Base-by-base conservation (phyloP, 2,888 invertebrate species). In the Odontocerum albicorne region DNA sequence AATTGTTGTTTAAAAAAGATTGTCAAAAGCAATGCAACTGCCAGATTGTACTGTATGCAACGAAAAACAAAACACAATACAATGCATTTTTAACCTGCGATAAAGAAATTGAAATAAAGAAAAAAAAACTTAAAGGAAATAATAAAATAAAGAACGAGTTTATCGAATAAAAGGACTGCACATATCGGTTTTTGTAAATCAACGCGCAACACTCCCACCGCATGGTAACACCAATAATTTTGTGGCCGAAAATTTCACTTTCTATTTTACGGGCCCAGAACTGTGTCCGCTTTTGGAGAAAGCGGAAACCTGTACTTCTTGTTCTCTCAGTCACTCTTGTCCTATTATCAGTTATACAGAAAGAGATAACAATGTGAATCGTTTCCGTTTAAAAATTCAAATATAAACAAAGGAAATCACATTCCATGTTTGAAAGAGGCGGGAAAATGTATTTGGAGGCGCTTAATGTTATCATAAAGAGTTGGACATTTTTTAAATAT, bases 161-260 rank as follows among this genome's bases (percentile, higher is more conserved):
- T n/a, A n/a, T n/a, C n/a, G n/a, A n/a, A n/a, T n/a, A n/a, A n/a
- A n/a, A n/a, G n/a, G n/a, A n/a, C n/a, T n/a, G n/a, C n/a, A n/a
- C n/a, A n/a, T n/a, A n/a, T n/a, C n/a, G n/a, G n/a, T n/a, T n/a
- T n/a, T n/a, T n/a, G n/a, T n/a, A n/a, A n/a, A n/a, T n/a, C n/a
- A n/a, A n/a, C n/a, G n/a, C n/a, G n/a, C n/a, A 10, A 27, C 4
- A 27, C 49, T 44, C 52, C 52, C 45, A 39, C 52, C 33, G 39
- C 53, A 27, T 47, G 47, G 49, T 53, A 49, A 49, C 55, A 51
- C 55, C 55, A 36, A 54, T 55, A n/a, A n/a, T 49, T 58, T 54
- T 50, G 46, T 51, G 33, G 45, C 55, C 57, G 49, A 58, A 59
- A 55, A 59, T 55, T 49, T 59, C 59, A 59, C 59, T 59, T 59